Percentiles rank a stretch among this genome's conserved stretches.
Evolutionary conservation across 1,140 invertebrate species (phyloP).

Genomic region (Heliconius eleuchia): DNA sequence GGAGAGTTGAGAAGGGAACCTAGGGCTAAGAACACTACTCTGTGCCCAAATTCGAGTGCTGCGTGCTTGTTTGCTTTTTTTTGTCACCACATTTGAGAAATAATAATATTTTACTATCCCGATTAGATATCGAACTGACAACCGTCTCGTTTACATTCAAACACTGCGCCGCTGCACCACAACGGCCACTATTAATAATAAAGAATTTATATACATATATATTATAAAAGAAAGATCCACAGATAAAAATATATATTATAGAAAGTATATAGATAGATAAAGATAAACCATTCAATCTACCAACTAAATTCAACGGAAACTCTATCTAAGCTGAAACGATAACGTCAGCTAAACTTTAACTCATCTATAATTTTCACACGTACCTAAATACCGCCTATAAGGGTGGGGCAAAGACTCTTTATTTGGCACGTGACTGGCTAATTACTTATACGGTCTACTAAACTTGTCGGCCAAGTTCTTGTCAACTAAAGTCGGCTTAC

Average conservation of each 20-base stretch:
- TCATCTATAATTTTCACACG: conserved; percentile 36
- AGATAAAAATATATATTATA: background rate
- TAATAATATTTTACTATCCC: too few species aligned
- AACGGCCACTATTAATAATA: too few species aligned
- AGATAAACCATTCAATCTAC: conserved; percentile 4
- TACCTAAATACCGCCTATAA: conserved; percentile 24
- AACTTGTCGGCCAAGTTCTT: conserved; percentile 37
- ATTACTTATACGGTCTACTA: conserved; percentile 39
- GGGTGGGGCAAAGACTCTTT: conserved; percentile 32
- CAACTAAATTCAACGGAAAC: background rate
- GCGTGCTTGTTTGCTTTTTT: too few species aligned
- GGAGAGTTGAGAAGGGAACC: too few species aligned
- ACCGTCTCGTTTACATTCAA: too few species aligned
- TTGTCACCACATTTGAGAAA: too few species aligned
- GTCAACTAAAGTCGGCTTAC: conserved; percentile 36
- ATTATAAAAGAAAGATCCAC: too few species aligned
- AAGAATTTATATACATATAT: too few species aligned
- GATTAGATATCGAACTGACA: too few species aligned
- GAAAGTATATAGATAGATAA: background rate
- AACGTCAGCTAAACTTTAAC: conserved; percentile 12
- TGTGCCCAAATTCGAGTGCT: too few species aligned
- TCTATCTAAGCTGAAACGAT: background rate
- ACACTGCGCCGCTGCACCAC: too few species aligned
- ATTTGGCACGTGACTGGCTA: conserved; percentile 39
- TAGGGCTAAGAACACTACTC: too few species aligned